Evolutionary conservation across 1,140 invertebrate species (phyloP).

Genomic region (Neodiprion pinetum): DNA sequence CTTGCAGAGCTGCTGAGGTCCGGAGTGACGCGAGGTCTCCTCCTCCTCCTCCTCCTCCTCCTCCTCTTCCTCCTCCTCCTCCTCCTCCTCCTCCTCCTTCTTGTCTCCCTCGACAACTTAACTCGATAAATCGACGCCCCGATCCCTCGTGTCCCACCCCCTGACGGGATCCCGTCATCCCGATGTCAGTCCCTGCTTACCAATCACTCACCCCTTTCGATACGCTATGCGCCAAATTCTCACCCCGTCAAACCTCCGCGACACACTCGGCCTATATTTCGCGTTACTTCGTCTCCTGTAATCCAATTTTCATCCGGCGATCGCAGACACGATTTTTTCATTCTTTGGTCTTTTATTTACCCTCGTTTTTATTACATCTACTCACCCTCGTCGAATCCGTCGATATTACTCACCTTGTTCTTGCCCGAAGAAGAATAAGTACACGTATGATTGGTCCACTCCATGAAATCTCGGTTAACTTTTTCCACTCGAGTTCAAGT

Average conservation of each 20-base stretch:
- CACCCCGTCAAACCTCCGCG: slow-evolving; percentile 32
- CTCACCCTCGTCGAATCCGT: too few relatives aligned
- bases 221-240: too few relatives aligned
- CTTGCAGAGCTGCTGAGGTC: neutral
- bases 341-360: too few relatives aligned
- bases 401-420: too few relatives aligned
- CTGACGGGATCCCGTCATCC: slow-evolving; percentile 41
- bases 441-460: too few relatives aligned
- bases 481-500: too few relatives aligned
- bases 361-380: too few relatives aligned
- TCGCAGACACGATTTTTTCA: too few relatives aligned
- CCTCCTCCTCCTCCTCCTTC: neutral
- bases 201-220: slow-evolving; percentile 39
- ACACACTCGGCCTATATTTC: slow-evolving; percentile 24
- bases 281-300: too few relatives aligned
- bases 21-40: neutral
- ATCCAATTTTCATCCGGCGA: too few relatives aligned
- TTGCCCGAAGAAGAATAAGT: too few relatives aligned
- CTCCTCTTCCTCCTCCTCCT: neutral
- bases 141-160: slow-evolving; percentile 34
- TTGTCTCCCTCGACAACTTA: slow-evolving; percentile 14
- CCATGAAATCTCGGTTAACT: too few relatives aligned
- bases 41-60: neutral
- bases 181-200: slow-evolving; percentile 31
- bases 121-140: slow-evolving; percentile 43